A percentile compares a stretch with the other conserved stretches of the same genome.
Evolutionary conservation across 2,797 vertebrate species (phyloP).

Genomic region (Sebastolobus alascanus): DNA sequence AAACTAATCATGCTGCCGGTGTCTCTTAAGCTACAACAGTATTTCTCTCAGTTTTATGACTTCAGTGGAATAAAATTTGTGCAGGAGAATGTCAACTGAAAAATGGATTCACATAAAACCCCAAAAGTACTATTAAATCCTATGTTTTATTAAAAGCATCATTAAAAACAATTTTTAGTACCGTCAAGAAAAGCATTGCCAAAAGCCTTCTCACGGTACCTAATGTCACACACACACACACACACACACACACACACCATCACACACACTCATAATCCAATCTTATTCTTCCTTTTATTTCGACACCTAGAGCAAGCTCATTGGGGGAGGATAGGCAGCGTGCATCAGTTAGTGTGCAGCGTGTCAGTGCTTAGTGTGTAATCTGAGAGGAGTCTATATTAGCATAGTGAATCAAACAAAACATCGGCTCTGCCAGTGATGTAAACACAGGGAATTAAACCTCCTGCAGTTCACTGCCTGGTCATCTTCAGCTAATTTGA

Average conservation of each 20-base stretch:
- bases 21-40: not conserved
- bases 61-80: slow-evolving; percentile 9
- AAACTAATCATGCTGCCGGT: not conserved
- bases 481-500: slow-evolving; percentile 79
- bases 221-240: not conserved
- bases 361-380: slow-evolving; percentile 64
- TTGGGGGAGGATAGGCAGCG: slow-evolving; percentile 37
- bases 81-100: slow-evolving; percentile 1
- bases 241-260: not conserved
- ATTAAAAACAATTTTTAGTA: slow-evolving; percentile 31
- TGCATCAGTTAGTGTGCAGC: slow-evolving; percentile 45
- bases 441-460: slow-evolving; percentile 82
- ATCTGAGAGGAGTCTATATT: slow-evolving; percentile 75
- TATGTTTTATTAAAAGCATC: slow-evolving; percentile 34
- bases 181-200: slow-evolving; percentile 19
- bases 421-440: slow-evolving; percentile 76
- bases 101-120: slow-evolving; percentile 4
- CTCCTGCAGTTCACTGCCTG: slow-evolving; percentile 79
- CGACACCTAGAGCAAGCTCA: slow-evolving; percentile 63
- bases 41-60: slow-evolving; percentile 3
- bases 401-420: slow-evolving; percentile 82
- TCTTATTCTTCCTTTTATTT: slow-evolving; percentile 50
- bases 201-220: slow-evolving; percentile 8
- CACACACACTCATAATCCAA: slow-evolving; percentile 27
- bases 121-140: slow-evolving; percentile 7